A percentile compares a stretch with the other conserved stretches of the same genome.
These are phyloP conservation scores for Penelope pileata DNA, from an alignment of 2,113 vertebrate genomes.

Conservation along the genomic window DNA sequence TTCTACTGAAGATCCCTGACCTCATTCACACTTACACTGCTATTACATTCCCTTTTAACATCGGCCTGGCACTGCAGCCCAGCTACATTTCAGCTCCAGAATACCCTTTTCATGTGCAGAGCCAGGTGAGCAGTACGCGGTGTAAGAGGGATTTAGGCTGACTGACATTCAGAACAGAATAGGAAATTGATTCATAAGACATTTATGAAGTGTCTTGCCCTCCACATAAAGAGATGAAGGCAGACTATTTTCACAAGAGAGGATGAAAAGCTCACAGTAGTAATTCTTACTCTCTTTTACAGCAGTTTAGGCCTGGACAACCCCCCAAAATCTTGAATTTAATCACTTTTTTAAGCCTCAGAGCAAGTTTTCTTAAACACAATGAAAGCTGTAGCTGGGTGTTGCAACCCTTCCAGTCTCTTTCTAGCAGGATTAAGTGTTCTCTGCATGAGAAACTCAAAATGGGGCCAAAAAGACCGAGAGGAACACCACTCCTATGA, in stretches of 20 bases:
- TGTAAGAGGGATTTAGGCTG: not conserved
- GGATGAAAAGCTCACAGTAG: not conserved
- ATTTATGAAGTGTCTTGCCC: not conserved
- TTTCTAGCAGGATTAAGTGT: constrained; percentile 53
- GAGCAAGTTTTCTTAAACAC: not conserved
- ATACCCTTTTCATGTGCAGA: not conserved
- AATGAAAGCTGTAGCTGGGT: not conserved
- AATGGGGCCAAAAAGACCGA: not conserved
- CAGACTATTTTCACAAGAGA: not conserved
- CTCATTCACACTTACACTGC: not conserved
- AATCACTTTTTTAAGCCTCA: not conserved
- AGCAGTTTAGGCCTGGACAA: not conserved
- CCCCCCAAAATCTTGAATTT: not conserved
- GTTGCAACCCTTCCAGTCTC: not conserved
- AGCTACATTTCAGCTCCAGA: not conserved
- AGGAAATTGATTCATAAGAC: not conserved
- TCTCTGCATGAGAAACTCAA: not conserved
- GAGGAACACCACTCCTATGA: not conserved
- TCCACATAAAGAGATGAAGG: not conserved
- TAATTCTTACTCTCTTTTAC: not conserved
- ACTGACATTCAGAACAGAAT: not conserved
- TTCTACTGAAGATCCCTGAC: fast-evolving
- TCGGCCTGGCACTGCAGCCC: not conserved
- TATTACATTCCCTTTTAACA: not conserved
- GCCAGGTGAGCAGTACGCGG: fast-evolving